These are phyloP conservation scores for Cheilosia vulpina DNA, from an alignment of 2,888 invertebrate genomes.

Conservation along the genomic window DNA sequence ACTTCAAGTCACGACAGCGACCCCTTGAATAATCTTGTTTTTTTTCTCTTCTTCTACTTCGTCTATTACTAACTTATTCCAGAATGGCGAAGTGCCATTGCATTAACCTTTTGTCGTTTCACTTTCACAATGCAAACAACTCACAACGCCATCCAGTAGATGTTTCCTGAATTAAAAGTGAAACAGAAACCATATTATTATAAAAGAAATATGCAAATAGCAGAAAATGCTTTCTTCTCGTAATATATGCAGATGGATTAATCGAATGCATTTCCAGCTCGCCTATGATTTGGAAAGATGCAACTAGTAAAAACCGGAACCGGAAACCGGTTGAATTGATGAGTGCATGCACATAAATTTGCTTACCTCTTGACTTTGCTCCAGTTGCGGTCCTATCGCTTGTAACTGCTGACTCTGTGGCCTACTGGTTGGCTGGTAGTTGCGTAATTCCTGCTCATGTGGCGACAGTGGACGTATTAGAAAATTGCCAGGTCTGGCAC, in stretches of 20 bases:
- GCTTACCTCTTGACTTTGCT: slow-evolving; percentile 82
- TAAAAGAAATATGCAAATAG: slow-evolving; percentile 5
- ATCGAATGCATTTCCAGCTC: slow-evolving; percentile 6
- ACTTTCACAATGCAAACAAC: slow-evolving; percentile 64
- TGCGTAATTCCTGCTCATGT: slow-evolving; percentile 81
- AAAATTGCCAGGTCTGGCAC: slow-evolving; percentile 81
- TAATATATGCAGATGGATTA: slow-evolving; percentile 3
- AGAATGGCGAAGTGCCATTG: slow-evolving; percentile 41
- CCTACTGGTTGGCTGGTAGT: slow-evolving; percentile 80
- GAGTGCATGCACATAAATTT: not conserved
- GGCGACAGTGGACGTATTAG: slow-evolving; percentile 81
- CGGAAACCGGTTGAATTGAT: slow-evolving; percentile 30
- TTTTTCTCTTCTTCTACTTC: slow-evolving; percentile 11
- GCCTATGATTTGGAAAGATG: not conserved
- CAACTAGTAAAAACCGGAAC: slow-evolving; percentile 33
- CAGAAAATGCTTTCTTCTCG: slow-evolving; percentile 16
- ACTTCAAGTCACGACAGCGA: slow-evolving; percentile 81
- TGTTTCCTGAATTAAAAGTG: slow-evolving; percentile 38
- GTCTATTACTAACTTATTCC: slow-evolving; percentile 25
- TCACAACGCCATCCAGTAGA: slow-evolving; percentile 13
- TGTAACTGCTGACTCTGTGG: slow-evolving; percentile 79
- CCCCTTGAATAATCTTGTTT: slow-evolving; percentile 75
- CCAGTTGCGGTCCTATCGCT: slow-evolving; percentile 77
- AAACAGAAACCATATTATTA: slow-evolving; percentile 23
- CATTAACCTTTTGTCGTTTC: slow-evolving; percentile 68